Percentiles rank a stretch among this genome's conserved stretches.
Evolutionary conservation across 2,113 vertebrate genomes (phyloP).

Genomic region (Actenoides lindsayi): DNA sequence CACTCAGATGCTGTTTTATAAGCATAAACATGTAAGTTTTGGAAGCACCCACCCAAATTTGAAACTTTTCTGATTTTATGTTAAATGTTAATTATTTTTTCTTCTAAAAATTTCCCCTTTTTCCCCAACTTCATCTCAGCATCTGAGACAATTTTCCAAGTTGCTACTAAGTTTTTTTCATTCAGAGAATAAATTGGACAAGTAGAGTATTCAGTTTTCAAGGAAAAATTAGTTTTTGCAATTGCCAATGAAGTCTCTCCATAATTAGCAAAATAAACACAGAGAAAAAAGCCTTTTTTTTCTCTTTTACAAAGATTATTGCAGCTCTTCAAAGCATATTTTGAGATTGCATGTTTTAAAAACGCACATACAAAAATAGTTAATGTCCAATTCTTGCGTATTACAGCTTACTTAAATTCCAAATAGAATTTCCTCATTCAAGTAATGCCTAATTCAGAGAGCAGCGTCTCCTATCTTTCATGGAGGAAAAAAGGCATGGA

Average conservation of each 20-base stretch:
- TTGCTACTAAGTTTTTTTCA: not conserved
- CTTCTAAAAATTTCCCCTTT: not conserved
- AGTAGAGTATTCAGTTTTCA: not conserved
- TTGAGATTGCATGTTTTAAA: not conserved
- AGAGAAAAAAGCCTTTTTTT: not conserved
- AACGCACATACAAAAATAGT: not conserved
- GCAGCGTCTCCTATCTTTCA: not conserved
- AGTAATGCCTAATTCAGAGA: not conserved
- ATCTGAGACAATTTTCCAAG: not conserved
- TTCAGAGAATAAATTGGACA: not conserved
- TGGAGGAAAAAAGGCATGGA: fast-evolving
- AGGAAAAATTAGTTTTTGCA: not conserved
- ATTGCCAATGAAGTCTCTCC: not conserved
- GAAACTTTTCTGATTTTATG: not conserved
- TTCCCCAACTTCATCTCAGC: not conserved
- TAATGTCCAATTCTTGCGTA: not conserved
- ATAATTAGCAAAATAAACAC: not conserved
- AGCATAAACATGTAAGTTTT: not conserved
- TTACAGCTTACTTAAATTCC: not conserved
- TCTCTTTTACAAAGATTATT: not conserved
- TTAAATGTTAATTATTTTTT: not conserved
- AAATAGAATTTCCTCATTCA: not conserved
- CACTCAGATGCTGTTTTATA: not conserved
- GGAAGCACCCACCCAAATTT: not conserved
- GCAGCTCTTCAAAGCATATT: not conserved